These are phyloP conservation scores for Nephrotoma appendiculata DNA, from an alignment of 2,888 invertebrate genomes.

Conservation along the genomic window DNA sequence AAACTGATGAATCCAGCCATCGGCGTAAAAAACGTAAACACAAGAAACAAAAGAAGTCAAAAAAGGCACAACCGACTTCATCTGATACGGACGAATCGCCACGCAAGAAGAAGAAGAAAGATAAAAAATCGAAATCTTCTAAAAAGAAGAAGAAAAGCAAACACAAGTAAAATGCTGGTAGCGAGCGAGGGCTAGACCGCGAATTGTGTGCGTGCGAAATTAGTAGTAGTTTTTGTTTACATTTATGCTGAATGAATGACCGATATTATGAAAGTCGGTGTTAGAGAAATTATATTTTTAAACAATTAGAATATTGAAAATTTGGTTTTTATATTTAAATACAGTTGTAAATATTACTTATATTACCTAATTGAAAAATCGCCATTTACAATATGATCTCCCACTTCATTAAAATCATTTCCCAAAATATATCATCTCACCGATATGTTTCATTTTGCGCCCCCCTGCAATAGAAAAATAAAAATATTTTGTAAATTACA, in stretches of 20 bases:
- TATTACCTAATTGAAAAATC: neutral
- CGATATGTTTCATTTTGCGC: neutral
- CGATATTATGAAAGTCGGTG: neutral
- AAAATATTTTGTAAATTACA: neutral
- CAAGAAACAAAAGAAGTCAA: constrained; percentile 41
- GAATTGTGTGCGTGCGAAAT: neutral
- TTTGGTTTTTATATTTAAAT: neutral
- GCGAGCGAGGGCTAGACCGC: neutral
- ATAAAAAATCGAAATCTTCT: constrained; percentile 50
- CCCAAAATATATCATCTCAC: neutral
- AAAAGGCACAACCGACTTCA: constrained; percentile 36
- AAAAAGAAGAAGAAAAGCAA: constrained; percentile 62
- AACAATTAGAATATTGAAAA: neutral
- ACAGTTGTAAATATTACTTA: neutral
- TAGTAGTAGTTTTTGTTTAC: neutral
- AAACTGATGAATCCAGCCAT: constrained; percentile 33
- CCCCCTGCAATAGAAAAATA: neutral
- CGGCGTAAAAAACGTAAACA: constrained; percentile 45
- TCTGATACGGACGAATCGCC: constrained; percentile 23
- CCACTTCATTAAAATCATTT: neutral
- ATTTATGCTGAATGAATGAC: neutral
- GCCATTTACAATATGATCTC: neutral
- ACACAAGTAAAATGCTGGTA: constrained; percentile 31
- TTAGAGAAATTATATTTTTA: neutral
- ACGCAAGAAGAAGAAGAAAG: constrained; percentile 44